phyloP scores from a whole-genome alignment of 2,888 invertebrate species.

The Phaedon cochleariae region DNA sequence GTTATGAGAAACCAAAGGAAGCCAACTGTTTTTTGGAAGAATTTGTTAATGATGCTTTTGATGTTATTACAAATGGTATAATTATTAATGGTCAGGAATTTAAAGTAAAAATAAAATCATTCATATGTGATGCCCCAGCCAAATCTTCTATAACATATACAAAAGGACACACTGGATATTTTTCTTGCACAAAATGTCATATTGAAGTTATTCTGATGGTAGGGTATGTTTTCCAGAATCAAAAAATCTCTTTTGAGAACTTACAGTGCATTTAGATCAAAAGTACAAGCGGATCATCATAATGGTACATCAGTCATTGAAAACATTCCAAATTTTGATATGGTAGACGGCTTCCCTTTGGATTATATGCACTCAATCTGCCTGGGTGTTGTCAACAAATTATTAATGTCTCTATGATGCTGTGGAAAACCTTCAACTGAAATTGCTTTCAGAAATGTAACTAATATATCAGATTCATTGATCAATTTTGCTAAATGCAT shows the following conservation, averaged over 20 bases:
- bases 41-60: constrained; percentile 34
- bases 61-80: constrained; percentile 22
- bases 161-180: constrained; percentile 35
- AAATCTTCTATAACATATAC: constrained; percentile 30
- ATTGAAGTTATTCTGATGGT: constrained; percentile 19
- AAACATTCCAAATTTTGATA: constrained; percentile 20
- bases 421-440: too few relatives aligned
- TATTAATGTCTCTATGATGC: too few relatives aligned
- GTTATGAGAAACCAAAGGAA: constrained; percentile 35
- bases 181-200: constrained; percentile 34
- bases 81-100: constrained; percentile 22
- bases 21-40: too few relatives aligned
- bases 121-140: constrained; percentile 36
- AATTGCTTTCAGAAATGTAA: too few relatives aligned
- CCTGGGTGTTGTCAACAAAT: background rate
- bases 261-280: constrained; percentile 24
- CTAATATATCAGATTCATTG: too few relatives aligned
- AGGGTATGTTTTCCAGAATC: constrained; percentile 30
- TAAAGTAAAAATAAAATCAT: constrained; percentile 30
- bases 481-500: background rate
- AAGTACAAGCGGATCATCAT: constrained; percentile 32
- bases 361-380: background rate
- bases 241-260: constrained; percentile 23
- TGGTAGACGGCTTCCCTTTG: background rate
- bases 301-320: constrained; percentile 25